phyloP scores from a whole-genome alignment of 2,797 vertebrate genomes.

The Macrochelys suwanniensis region DNA sequence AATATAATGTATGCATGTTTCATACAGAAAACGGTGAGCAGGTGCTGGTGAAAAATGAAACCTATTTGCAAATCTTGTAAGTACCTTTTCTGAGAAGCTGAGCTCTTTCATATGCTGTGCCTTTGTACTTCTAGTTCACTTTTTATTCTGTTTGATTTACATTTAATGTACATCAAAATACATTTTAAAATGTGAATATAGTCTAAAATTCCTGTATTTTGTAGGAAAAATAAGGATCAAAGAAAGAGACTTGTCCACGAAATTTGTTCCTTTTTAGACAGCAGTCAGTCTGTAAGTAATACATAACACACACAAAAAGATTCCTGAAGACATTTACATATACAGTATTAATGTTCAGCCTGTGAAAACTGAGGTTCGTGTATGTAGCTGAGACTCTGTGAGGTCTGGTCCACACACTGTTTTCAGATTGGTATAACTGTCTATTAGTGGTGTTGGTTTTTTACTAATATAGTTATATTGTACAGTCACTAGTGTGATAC shows the following conservation, averaged over 20 bases:
- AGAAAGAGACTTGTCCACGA: conserved; percentile 38
- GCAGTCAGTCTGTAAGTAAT: conserved; percentile 23
- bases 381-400: neutral
- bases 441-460: fast-evolving
- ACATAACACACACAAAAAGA: neutral
- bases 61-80: conserved; percentile 37
- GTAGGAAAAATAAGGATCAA: conserved; percentile 43
- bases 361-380: neutral
- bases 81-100: neutral
- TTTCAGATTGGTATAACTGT: neutral
- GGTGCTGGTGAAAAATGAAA: conserved; percentile 46
- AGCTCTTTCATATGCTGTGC: neutral
- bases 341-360: fast-evolving
- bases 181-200: neutral
- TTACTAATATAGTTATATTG: neutral
- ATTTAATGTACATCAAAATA: neutral
- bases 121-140: neutral
- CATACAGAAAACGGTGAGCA: conserved; percentile 31
- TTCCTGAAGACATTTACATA: neutral
- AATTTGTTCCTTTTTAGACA: conserved; percentile 43
- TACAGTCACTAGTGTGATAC: neutral
- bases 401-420: fast-evolving
- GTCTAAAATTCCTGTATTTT: neutral
- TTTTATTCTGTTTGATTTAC: conserved; percentile 35
- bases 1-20: neutral